phyloP scores from a whole-genome alignment of 2,113 vertebrate species.

The Lathamus discolor region DNA sequence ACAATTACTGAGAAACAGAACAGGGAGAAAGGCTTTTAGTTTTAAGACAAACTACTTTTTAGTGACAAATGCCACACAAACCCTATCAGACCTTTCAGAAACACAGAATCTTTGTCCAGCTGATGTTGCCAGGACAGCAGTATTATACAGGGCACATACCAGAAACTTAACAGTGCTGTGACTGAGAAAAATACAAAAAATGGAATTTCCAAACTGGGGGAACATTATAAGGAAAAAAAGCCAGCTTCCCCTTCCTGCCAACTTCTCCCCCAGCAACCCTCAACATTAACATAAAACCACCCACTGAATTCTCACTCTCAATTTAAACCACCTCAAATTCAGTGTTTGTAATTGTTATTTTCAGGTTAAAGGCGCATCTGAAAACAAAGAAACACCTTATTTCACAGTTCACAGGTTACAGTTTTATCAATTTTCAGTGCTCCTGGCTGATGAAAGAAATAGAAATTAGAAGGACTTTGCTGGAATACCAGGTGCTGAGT shows the following conservation, averaged over 20 bases:
- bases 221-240: not conserved
- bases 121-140: conserved; percentile 18
- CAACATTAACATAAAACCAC: not conserved
- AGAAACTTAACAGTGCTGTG: not conserved
- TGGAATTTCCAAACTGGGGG: not conserved
- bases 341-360: not conserved
- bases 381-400: not conserved
- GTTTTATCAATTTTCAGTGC: not conserved
- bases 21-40: not conserved
- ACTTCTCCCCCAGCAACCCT: not conserved
- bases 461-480: not conserved
- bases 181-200: not conserved
- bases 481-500: not conserved
- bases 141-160: not conserved
- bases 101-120: not conserved
- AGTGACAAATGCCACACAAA: conserved; percentile 6
- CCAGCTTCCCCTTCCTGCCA: not conserved
- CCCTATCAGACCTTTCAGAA: not conserved
- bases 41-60: not conserved
- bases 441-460: not conserved
- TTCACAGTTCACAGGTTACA: not conserved
- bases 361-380: not conserved
- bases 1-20: not conserved
- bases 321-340: not conserved
- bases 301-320: not conserved